Evolutionary conservation across 2,113 vertebrate species (phyloP), one percentile per base, ranked within the genome.

Genomic region (Agapornis roseicollis): DNA sequence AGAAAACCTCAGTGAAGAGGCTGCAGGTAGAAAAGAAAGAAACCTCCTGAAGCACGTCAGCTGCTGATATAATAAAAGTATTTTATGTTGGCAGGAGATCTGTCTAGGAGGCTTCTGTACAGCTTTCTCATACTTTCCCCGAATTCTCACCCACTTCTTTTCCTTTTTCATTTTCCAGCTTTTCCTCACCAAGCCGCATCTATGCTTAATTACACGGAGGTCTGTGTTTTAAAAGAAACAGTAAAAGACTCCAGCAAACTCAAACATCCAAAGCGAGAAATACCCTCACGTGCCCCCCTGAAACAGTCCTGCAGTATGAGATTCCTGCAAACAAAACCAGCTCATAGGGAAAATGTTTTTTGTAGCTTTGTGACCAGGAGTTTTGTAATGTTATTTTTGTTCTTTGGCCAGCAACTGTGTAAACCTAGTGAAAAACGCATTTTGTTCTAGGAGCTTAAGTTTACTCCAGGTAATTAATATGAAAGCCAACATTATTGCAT

Each of bases 391-490:
- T 13, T 22, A 7, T 9, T 82, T 72, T 53, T 87, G 28, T 22
- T 47, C 61, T 90, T 82, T 79, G 37, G 28, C 9, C 70, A 82
- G 14, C 6, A 52, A 68, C 31, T 33, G 7, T 13, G 15, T 52
- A 60, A 90, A 29, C 6, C 11, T 17, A 44, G 28, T 17, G 28
- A 8, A 68, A 92, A 86, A 47, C 17, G 9, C 29, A 8, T 64
- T 69, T 73, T 9, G 33, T 28, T 11, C 55, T 25, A 9, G 5
- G 17, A 78, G 17, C 10, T n/a, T 9, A 29, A 71, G 11, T 35
- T 52, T 50, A 2, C 0, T 0, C 8, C 11, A n/a, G 35, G 29
- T 92, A 31, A 33, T 76, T 4, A 1, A 28, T 13, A 11, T 50
- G 60, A 66, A 85, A 90, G 47, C n/a, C 37, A 63, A 8, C 12